phyloP scores from a whole-genome alignment of 92 coral and sea anemone species.

The Montipora capitata region DNA sequence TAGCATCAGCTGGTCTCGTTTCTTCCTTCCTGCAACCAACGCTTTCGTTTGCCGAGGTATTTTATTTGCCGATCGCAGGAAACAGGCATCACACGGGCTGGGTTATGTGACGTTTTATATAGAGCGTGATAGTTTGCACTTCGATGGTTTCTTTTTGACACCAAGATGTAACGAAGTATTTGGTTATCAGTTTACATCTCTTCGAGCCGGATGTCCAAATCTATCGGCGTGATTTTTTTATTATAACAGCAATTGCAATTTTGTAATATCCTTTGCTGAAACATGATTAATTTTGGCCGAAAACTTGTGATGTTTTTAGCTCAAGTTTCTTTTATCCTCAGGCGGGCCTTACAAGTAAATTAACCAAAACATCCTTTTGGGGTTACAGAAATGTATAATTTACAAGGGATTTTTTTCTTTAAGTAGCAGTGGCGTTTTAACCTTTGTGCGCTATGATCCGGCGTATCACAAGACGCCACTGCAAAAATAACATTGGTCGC shows the following conservation, averaged over 20 bases:
- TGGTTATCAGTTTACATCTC: conserved; percentile 11
- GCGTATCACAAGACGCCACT: conserved; percentile 7
- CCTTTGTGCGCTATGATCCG: conserved; percentile 7
- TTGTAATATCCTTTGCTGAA: conserved; percentile 11
- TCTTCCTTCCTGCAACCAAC: background rate
- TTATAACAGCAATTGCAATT: conserved; percentile 21
- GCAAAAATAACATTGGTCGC: background rate
- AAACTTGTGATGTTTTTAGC: background rate
- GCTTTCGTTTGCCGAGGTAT: background rate
- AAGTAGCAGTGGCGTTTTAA: background rate
- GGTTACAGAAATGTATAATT: too few species aligned
- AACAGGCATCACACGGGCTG: background rate
- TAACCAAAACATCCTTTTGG: too few species aligned
- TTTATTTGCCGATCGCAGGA: background rate
- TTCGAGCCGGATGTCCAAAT: conserved; percentile 44
- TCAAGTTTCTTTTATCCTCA: background rate
- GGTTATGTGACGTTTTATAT: conserved; percentile 51
- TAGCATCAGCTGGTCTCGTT: conserved; percentile 9
- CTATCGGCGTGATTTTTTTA: conserved; percentile 17
- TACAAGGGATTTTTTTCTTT: background rate
- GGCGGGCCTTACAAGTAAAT: background rate
- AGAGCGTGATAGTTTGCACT: conserved; percentile 47
- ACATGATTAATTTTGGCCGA: background rate
- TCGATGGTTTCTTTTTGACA: conserved; percentile 20
- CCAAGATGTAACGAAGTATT: conserved; percentile 33